Conservation (phyloP, 2,797 vertebrate species). For the Ciconia nigra region DNA sequence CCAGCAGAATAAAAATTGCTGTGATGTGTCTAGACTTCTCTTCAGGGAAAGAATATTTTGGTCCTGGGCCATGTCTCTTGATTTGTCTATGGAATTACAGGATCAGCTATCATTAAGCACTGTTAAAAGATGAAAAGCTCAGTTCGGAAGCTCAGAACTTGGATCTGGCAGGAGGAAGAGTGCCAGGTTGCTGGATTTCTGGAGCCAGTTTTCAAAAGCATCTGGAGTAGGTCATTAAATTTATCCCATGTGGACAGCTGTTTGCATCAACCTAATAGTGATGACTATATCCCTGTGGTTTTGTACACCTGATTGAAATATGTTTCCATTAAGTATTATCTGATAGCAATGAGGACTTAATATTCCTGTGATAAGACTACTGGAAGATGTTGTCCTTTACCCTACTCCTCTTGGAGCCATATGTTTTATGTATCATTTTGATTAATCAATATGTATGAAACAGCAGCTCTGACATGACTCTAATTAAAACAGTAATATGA, state of each 20-base stretch:
- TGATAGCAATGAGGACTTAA: background rate
- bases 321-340: conserved; percentile 14
- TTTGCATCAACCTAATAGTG: conserved; percentile 60
- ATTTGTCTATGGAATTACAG: background rate
- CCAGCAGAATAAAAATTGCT: background rate
- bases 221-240: conserved; percentile 63
- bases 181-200: conserved; percentile 20
- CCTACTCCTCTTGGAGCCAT: background rate
- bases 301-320: conserved; percentile 27
- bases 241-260: conserved; percentile 41
- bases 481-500: background rate
- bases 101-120: conserved; percentile 41
- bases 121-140: conserved; percentile 28
- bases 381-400: background rate
- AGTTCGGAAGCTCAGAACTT: background rate
- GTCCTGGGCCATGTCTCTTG: background rate
- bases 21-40: background rate
- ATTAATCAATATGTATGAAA: background rate
- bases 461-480: background rate
- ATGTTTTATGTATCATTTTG: background rate
- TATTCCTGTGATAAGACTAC: background rate
- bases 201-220: conserved; percentile 49
- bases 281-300: conserved; percentile 19
- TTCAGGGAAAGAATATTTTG: conserved; percentile 18
- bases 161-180: background rate